A percentile compares a stretch with the other conserved stretches of the same genome.
Conservation (phyloP, 2,888 invertebrate species). For the Buathra laborator region DNA sequence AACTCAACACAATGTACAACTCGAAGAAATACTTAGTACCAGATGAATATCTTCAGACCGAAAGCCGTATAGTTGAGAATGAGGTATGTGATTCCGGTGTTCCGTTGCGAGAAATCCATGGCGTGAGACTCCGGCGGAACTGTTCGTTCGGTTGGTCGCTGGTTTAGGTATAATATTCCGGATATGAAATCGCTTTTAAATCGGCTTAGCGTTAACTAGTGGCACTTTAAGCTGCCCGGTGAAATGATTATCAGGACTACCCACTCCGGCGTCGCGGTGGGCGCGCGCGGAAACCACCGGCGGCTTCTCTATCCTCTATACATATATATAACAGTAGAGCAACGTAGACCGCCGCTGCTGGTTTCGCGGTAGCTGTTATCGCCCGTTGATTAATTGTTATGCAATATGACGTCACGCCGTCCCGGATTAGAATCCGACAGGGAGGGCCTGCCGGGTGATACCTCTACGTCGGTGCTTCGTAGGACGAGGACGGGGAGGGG, state of each 20-base stretch:
- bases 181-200: slow-evolving; percentile 85
- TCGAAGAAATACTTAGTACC: not conserved
- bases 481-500: slow-evolving; percentile 68
- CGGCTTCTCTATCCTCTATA: slow-evolving; percentile 58
- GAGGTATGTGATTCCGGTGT: slow-evolving; percentile 32
- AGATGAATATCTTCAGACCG: not conserved
- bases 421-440: slow-evolving; percentile 83
- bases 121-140: slow-evolving; percentile 29
- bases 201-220: slow-evolving; percentile 85
- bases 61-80: not conserved
- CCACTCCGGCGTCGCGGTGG: slow-evolving; percentile 78
- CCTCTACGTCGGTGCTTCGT: slow-evolving; percentile 65
- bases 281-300: slow-evolving; percentile 71
- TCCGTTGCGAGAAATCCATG: slow-evolving; percentile 35
- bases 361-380: slow-evolving; percentile 83
- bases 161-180: slow-evolving; percentile 81
- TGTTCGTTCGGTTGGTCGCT: slow-evolving; percentile 31
- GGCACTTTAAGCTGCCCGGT: slow-evolving; percentile 85
- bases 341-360: slow-evolving; percentile 64
- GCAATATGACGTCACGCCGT: slow-evolving; percentile 85
- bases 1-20: not conserved
- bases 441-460: slow-evolving; percentile 70
- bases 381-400: slow-evolving; percentile 85
- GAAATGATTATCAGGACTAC: slow-evolving; percentile 85
- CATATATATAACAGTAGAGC: slow-evolving; percentile 48